These are phyloP conservation scores for Maccullochella peelii DNA, from an alignment of 2,113 vertebrate species.

Conservation along the genomic window DNA sequence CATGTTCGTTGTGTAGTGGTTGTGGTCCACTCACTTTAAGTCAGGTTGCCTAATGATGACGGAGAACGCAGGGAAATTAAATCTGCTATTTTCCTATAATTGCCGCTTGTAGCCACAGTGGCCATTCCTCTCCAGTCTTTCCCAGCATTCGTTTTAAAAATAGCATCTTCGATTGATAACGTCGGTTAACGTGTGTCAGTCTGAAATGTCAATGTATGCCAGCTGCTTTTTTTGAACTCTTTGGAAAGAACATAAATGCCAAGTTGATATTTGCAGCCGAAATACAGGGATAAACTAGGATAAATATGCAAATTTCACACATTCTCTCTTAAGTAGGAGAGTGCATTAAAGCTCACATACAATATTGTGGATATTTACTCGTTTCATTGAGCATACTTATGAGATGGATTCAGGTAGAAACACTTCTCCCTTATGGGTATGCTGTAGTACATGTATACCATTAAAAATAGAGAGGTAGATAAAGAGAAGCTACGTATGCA, in stretches of 20 bases:
- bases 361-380: not conserved
- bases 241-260: not conserved
- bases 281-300: not conserved
- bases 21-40: not conserved
- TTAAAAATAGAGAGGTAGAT: too few species aligned
- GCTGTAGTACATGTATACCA: not conserved
- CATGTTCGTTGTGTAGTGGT: not conserved
- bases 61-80: not conserved
- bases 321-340: not conserved
- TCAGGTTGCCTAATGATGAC: not conserved
- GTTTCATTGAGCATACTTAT: not conserved
- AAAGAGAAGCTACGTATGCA: not conserved
- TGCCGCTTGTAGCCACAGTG: not conserved
- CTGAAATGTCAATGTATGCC: not conserved
- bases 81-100: not conserved
- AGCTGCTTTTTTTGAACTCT: not conserved
- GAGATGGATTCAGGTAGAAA: not conserved
- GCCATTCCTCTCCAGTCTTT: not conserved
- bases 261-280: not conserved
- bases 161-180: not conserved
- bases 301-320: not conserved
- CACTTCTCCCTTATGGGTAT: not conserved
- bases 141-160: not conserved
- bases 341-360: not conserved
- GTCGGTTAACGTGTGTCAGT: not conserved